These are phyloP conservation scores for Oreocharis arfaki DNA, from an alignment of 2,113 vertebrate species.

Conservation along the genomic window DNA sequence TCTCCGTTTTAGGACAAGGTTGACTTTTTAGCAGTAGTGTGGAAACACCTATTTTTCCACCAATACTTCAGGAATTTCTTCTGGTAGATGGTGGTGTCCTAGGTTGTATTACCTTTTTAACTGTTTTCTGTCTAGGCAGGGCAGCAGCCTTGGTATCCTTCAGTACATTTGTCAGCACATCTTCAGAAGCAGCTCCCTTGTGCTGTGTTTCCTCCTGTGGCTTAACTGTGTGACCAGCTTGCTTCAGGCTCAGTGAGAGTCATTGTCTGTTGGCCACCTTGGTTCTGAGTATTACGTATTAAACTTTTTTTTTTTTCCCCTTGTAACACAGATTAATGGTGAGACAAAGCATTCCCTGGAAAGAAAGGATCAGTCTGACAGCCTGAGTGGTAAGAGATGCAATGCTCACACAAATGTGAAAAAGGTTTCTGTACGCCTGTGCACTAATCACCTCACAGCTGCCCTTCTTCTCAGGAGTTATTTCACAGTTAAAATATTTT, in stretches of 20 bases:
- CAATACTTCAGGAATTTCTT: neutral
- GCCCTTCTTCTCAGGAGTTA: neutral
- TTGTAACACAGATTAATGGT: slow-evolving; percentile 78
- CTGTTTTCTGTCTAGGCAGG: neutral
- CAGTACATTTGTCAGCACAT: neutral
- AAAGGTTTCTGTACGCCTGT: neutral
- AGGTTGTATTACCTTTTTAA: neutral
- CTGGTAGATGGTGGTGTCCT: neutral
- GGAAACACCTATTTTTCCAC: neutral
- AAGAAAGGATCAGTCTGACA: slow-evolving; percentile 67
- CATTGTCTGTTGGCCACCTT: neutral
- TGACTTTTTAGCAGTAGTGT: neutral
- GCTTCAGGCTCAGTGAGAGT: neutral
- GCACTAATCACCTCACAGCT: neutral
- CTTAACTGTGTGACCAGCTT: neutral
- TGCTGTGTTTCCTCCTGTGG: neutral
- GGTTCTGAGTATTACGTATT: neutral
- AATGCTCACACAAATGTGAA: neutral
- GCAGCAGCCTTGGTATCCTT: neutral
- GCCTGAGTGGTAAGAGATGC: slow-evolving; percentile 74
- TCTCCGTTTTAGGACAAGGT: neutral
- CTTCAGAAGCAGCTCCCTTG: neutral
- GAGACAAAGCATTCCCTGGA: slow-evolving; percentile 73
- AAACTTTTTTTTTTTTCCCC: neutral
- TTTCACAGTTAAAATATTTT: neutral